Base-by-base conservation (phyloP, 2,113 vertebrate species). In the Dolichallabes microphthalmus region DNA sequence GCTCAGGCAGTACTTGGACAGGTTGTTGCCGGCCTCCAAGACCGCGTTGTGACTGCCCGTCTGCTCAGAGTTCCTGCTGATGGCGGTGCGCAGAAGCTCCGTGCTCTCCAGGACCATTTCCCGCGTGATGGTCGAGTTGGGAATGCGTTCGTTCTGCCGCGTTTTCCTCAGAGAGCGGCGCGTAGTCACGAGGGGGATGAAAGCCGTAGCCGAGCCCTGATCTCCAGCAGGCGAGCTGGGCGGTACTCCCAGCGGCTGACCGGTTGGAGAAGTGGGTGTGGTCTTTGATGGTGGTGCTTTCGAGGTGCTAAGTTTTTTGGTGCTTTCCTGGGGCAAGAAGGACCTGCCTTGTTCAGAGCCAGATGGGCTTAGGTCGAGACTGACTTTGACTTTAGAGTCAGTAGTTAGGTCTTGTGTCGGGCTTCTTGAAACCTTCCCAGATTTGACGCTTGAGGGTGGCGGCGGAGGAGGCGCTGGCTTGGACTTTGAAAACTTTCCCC, bases 11-110 rank as follows among this genome's bases (percentile, higher is more conserved):
- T 96, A 97, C 8, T 97, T 97, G 84, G 96, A 97, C 85, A 99
- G 96, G 94, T 99, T 98, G 90, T 99, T 98, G 90, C 97, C 97
- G 0, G 98, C 98, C 90, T 99, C 98, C 68, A 99, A 92, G 85
- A 99, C 97, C 0, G 97, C 96, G 0, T 96, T 96, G 91, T 99
- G 98, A 94, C 97, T 98, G 15, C 95, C 97, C 88, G 96, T 97
- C 89, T 99, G 98, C 89, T 98, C 98, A 0, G 97, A 97, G 94
- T 98, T 97, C 86, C 94, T 96, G 90, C 91, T 96, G 89, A 99
- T 97, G 91, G 98, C 97, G 0, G 94, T 83, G 11, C 96, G 95
- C 0, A 99, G 95, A 14, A 94, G 95, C 92, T 98, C 96, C 0
- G 96, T 95, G 91, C 97, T 94, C 30, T 97, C 96, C 91, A 99